Base-by-base conservation (phyloP, 1,140 invertebrate species). In the Trichogramma pretiosum region DNA sequence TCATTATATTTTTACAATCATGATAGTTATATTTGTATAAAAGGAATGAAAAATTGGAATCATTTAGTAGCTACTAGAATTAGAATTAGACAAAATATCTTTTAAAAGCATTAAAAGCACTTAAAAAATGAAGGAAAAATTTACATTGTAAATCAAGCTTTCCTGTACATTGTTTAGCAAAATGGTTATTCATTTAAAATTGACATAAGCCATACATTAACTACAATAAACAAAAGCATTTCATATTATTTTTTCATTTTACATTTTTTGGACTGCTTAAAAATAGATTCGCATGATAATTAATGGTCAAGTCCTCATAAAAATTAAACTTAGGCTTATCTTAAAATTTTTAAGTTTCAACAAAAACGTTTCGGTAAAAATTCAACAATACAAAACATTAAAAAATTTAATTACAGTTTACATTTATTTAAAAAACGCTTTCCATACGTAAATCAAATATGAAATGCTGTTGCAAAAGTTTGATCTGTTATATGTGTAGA, bases 1-100 rank as follows among this genome's bases (percentile, higher is more conserved):
- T 46, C 37, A 51, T 51, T 26, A 5, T 34, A 39, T 13, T 46
- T 46, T 18, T 51, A 18, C 24, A 35, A 22, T 46, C 18, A 51
- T 33, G 18, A 51, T 46, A 40, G 7, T 33, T 35, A 45, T 21
- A 34, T 41, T 7, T 11, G 24, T 28, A 46, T 11, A 46, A 18
- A 46, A 40, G 40, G 23, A 46, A 45, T 41, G 37, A 33, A 51
- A 51, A 14, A 46, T 9, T 50, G 37, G 37, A 50, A 50, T 51
- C n/a, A n/a, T n/a, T n/a, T n/a, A n/a, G n/a, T n/a, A n/a, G n/a
- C n/a, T n/a, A 39, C 13, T 40, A 45, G 34, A 39, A 45, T 45
- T n/a, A n/a, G 45, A 45, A 49, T 39, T 45, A 39, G 34, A 45
- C 34, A 26, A 34, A 26, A 26, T 16, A 49, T 13, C n/a, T n/a